Evolutionary conservation across 2,888 invertebrate species (phyloP).

Genomic region (Hyalella azteca): DNA sequence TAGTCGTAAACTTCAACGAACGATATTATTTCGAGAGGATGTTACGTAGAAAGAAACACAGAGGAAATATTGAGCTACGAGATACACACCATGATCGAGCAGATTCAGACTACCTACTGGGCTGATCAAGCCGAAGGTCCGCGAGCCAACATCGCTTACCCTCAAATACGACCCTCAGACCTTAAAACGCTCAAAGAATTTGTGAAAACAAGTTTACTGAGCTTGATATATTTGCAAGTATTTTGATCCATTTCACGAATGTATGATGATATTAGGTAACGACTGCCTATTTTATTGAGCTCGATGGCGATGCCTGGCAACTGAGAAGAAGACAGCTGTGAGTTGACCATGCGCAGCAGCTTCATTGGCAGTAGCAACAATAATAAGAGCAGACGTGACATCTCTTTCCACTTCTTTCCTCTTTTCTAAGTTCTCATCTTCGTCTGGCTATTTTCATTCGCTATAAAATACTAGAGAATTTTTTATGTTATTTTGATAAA

Average conservation of each 20-base stretch:
- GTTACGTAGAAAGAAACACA: neutral
- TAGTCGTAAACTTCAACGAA: no score
- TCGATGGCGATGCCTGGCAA: neutral
- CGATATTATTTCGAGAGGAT: neutral
- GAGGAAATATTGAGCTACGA: neutral
- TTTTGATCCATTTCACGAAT: no score
- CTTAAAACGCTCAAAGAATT: no score
- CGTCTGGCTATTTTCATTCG: no score
- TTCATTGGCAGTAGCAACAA: neutral
- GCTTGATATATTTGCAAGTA: no score
- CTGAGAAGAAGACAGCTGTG: neutral
- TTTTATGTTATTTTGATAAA: no score
- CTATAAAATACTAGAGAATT: no score
- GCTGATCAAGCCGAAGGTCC: neutral
- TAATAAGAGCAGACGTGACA: neutral
- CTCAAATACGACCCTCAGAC: neutral
- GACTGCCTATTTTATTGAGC: neutral
- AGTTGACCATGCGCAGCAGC: slow-evolving; percentile 4
- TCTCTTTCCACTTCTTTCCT: neutral
- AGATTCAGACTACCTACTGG: slow-evolving; percentile 7
- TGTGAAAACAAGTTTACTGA: no score
- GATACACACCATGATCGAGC: neutral
- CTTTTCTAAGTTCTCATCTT: neutral
- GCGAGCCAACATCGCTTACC: slow-evolving; percentile 1
- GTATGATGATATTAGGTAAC: no score